These are phyloP conservation scores for Phaonia tiefii DNA, from an alignment of 2,888 invertebrate species.

Conservation along the genomic window DNA sequence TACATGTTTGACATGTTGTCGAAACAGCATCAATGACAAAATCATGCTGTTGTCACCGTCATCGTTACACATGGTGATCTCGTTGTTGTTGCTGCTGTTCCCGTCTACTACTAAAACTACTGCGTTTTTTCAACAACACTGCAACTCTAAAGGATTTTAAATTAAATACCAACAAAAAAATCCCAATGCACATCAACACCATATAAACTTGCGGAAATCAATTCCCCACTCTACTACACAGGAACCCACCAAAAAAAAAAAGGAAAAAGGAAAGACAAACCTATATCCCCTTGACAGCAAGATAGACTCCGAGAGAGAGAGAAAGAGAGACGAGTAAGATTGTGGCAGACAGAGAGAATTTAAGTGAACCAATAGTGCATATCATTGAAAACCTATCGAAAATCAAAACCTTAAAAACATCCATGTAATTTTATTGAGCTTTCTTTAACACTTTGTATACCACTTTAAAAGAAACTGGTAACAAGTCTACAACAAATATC, in stretches of 20 bases:
- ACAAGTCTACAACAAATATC: no score
- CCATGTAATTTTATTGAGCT: neutral
- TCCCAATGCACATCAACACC: neutral
- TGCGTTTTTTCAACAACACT: no score
- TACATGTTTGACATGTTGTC: constrained; percentile 30
- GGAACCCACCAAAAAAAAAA: no score
- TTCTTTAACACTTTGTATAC: no score
- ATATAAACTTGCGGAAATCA: neutral
- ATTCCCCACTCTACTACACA: neutral
- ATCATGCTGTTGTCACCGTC: constrained; percentile 6
- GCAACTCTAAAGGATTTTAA: neutral
- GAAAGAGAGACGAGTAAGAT: no score
- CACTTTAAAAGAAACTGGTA: no score
- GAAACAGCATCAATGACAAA: constrained; percentile 34
- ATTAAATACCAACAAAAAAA: neutral
- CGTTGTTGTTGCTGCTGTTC: neutral
- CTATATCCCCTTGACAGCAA: neutral
- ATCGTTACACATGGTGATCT: constrained; percentile 13
- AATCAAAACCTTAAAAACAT: neutral
- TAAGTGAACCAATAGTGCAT: no score
- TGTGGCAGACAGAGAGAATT: no score
- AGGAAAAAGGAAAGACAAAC: neutral
- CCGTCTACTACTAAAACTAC: no score
- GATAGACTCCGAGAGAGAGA: no score
- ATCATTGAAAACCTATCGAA: neutral